These are phyloP conservation scores for Papilio aristodemus DNA, from an alignment of 1,140 invertebrate species.

Conservation along the genomic window DNA sequence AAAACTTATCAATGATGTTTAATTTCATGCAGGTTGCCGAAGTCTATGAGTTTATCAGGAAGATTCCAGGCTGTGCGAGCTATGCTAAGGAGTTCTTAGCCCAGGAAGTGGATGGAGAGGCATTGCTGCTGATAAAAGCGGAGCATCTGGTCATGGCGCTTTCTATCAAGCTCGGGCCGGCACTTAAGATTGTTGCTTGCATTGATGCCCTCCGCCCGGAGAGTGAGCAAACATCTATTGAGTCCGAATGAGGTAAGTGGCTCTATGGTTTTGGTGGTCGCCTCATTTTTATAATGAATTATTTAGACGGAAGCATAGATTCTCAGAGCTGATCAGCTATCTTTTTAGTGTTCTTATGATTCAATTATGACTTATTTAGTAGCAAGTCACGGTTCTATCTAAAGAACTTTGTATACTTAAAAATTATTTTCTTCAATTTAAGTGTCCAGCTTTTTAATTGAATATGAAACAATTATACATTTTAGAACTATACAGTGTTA, in stretches of 20 bases:
- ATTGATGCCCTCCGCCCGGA: constrained; percentile 89
- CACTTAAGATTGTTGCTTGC: constrained; percentile 95
- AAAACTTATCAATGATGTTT: background rate
- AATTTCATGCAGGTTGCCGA: constrained; percentile 82
- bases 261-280: no score
- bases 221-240: constrained; percentile 50
- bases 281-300: no score
- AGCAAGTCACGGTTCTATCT: no score
- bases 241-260: constrained; percentile 64
- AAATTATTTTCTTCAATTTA: no score
- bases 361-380: no score
- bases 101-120: constrained; percentile 98
- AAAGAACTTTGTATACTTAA: no score
- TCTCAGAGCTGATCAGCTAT: no score
- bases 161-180: constrained; percentile 96
- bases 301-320: no score
- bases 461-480: no score
- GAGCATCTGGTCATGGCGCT: constrained; percentile 97
- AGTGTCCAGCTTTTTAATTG: no score
- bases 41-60: constrained; percentile 92
- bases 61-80: constrained; percentile 92
- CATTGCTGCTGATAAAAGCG: constrained; percentile 95
- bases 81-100: constrained; percentile 97
- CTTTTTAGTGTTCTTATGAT: no score
- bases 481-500: no score